These are phyloP conservation scores for Apocrypta bakeri DNA, from an alignment of 1,140 invertebrate species.

Conservation along the genomic window DNA sequence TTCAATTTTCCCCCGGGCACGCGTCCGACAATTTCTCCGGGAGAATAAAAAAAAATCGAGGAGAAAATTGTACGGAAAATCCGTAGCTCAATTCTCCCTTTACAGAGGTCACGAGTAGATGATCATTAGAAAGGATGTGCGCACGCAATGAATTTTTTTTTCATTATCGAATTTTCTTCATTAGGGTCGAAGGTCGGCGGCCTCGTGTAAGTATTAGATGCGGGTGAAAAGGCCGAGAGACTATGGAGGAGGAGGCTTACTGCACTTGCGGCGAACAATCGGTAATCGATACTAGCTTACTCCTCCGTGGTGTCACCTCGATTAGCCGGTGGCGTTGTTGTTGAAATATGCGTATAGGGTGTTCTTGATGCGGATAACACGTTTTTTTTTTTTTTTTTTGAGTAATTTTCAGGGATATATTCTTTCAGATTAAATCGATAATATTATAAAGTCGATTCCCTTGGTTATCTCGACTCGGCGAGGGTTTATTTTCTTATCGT, in stretches of 20 bases:
- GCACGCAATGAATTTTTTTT: not conserved
- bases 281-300: slow-evolving; percentile 6
- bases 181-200: not conserved
- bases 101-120: not conserved
- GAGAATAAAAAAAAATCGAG: not conserved
- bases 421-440: not conserved
- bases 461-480: no score
- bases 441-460: not conserved
- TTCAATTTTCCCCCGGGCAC: not conserved
- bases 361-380: not conserved
- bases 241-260: not conserved
- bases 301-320: not conserved
- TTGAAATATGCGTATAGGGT: not conserved
- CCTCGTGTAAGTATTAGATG: not conserved
- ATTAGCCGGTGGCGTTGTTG: not conserved
- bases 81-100: not conserved
- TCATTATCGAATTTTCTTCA: not conserved
- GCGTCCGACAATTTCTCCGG: not conserved
- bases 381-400: not conserved
- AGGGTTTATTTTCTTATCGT: not conserved
- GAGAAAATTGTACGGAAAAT: not conserved
- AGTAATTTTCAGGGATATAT: not conserved
- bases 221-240: not conserved
- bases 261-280: not conserved
- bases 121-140: not conserved